phyloP scores from a whole-genome alignment of 2,113 vertebrate genomes.

The Tetrax tetrax region DNA sequence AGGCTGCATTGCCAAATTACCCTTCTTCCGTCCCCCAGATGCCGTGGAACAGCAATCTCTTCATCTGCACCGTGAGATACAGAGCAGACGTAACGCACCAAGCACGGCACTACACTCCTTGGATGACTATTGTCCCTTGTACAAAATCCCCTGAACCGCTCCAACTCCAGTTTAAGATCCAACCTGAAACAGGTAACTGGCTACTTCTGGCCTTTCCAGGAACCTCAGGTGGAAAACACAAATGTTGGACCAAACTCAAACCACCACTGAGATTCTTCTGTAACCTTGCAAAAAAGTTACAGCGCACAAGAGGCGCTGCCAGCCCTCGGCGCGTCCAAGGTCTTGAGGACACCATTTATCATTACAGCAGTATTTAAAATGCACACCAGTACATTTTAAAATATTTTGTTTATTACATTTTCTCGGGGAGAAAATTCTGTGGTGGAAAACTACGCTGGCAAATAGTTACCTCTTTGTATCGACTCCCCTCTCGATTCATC shows the following conservation, averaged over 20 bases:
- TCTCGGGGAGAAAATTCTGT: background rate
- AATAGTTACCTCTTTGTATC: slow-evolving; percentile 32
- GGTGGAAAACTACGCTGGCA: slow-evolving; percentile 2
- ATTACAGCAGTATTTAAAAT: background rate
- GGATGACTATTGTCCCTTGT: background rate
- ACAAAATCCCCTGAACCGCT: background rate
- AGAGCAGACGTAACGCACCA: background rate
- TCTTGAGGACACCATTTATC: background rate
- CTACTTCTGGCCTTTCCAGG: background rate
- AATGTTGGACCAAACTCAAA: background rate
- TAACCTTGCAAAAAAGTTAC: background rate
- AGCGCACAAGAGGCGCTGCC: background rate
- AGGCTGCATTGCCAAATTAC: background rate
- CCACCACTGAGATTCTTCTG: background rate
- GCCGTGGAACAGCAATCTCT: background rate
- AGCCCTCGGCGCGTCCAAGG: background rate
- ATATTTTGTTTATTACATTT: background rate
- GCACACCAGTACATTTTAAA: background rate
- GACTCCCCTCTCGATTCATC: slow-evolving; percentile 43
- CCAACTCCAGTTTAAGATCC: background rate
- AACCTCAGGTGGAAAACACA: background rate
- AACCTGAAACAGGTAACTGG: background rate
- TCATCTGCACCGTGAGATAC: accelerated
- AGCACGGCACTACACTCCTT: background rate
- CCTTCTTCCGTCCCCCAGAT: background rate